Percentiles rank a stretch among this genome's conserved stretches.
Conservation (phyloP, 2,797 vertebrate species). For the Phataginus tricuspis region DNA sequence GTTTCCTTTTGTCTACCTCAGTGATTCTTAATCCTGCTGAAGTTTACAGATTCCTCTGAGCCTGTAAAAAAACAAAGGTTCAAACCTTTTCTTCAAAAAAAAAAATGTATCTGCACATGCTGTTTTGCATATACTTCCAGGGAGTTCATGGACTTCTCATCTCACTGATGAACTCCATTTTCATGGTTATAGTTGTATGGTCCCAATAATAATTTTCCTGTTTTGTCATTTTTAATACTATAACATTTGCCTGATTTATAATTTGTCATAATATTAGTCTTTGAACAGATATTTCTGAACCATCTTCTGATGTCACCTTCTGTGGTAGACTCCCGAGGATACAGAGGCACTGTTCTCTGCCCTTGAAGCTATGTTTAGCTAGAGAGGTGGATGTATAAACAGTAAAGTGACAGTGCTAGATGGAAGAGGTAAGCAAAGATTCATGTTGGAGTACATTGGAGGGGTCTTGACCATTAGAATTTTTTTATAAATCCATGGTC, state of each 20-base stretch:
- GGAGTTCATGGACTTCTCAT: not conserved
- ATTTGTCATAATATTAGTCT: not conserved
- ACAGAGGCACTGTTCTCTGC: not conserved
- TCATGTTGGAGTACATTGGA: not conserved
- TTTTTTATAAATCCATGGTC: not conserved
- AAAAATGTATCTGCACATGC: not conserved
- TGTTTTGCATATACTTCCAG: not conserved
- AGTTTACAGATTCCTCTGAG: not conserved
- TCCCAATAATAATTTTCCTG: not conserved
- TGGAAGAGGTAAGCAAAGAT: not conserved
- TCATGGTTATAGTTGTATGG: not conserved
- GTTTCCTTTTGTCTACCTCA: conserved; percentile 29
- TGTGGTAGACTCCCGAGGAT: not conserved
- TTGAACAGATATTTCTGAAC: not conserved
- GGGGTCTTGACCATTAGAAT: not conserved
- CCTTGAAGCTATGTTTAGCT: not conserved
- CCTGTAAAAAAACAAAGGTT: not conserved
- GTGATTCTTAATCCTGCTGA: not conserved
- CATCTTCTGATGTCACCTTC: not conserved
- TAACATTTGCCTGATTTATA: not conserved
- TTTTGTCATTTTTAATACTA: conserved; percentile 6
- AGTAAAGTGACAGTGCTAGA: not conserved
- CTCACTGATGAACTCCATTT: conserved; percentile 5
- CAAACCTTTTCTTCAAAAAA: not conserved
- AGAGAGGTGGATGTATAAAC: not conserved